A percentile compares a stretch with the other conserved stretches of the same genome.
Evolutionary conservation across 92 coral and sea anemone genomes (phyloP).

Genomic region (Actinernus sp.): DNA sequence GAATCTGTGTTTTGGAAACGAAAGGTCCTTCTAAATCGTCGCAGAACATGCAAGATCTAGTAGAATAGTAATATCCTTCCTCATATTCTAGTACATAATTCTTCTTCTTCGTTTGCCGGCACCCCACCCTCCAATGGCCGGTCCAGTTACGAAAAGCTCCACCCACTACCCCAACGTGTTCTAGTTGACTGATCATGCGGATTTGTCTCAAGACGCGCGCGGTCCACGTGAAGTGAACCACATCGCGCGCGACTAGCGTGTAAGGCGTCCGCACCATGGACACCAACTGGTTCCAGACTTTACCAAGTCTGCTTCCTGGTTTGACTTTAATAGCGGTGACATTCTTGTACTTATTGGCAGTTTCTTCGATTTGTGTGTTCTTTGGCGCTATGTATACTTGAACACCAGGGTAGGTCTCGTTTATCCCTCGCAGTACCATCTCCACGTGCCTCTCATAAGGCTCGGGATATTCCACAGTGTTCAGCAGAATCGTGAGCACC

Average conservation of each 20-base stretch:
- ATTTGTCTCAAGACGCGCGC: slow-evolving; percentile 26
- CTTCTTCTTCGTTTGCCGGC: slow-evolving; percentile 27
- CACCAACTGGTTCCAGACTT: slow-evolving; percentile 35
- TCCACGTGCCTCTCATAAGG: slow-evolving; percentile 8
- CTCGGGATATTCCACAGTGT: slow-evolving; percentile 24
- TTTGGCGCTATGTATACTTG: slow-evolving; percentile 24
- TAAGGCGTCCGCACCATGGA: slow-evolving; percentile 28
- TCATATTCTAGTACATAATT: slow-evolving; percentile 35
- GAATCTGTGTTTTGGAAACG: slow-evolving; percentile 21
- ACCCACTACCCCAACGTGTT: slow-evolving; percentile 30
- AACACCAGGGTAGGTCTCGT: slow-evolving; percentile 8
- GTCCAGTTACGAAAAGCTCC: slow-evolving; percentile 55
- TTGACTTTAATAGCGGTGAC: slow-evolving; percentile 9
- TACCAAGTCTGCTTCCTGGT: slow-evolving; percentile 6
- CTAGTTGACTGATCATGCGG: slow-evolving; percentile 17
- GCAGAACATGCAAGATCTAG: slow-evolving; percentile 39
- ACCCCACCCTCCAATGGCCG: slow-evolving; percentile 41
- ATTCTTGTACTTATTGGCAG: slow-evolving; percentile 5
- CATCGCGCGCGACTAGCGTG: slow-evolving; percentile 29
- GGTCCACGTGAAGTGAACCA: slow-evolving; percentile 42
- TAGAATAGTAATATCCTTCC: slow-evolving; percentile 36
- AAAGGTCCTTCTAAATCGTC: slow-evolving; percentile 40
- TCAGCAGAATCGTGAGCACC: slow-evolving; percentile 11
- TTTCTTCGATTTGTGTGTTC: neutral
- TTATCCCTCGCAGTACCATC: slow-evolving; percentile 12